A percentile compares a stretch with the other conserved stretches of the same genome.
phyloP scores from a whole-genome alignment of 2,888 invertebrate genomes.

The Polylopha cassiicola region DNA sequence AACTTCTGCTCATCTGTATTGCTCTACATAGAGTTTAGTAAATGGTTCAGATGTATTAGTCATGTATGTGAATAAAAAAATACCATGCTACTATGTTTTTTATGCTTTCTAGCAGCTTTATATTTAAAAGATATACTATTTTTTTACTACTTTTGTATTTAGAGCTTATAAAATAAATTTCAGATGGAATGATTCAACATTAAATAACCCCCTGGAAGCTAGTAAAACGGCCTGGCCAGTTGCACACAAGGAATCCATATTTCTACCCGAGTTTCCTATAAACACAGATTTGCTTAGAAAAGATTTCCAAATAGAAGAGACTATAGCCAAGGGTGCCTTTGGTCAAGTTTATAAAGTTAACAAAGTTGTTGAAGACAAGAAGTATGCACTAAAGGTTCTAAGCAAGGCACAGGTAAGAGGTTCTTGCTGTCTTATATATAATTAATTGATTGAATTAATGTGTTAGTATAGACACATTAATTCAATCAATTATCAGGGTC shows the following conservation, averaged over 20 bases:
- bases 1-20: neutral
- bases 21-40: too few species aligned
- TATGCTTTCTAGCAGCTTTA: neutral
- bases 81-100: too few species aligned
- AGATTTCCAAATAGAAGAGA: conserved; percentile 81
- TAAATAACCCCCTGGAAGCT: conserved; percentile 75
- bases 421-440: conserved; percentile 12
- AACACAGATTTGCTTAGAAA: conserved; percentile 76
- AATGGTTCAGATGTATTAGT: too few species aligned
- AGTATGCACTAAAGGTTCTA: conserved; percentile 91
- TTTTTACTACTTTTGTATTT: too few species aligned
- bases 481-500: too few species aligned
- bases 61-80: too few species aligned
- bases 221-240: conserved; percentile 90
- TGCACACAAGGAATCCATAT: conserved; percentile 87
- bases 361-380: conserved; percentile 78
- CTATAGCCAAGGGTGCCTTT: conserved; percentile 93
- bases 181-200: conserved; percentile 82
- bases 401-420: conserved; percentile 84
- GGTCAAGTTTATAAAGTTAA: conserved; percentile 91
- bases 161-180: conserved; percentile 29
- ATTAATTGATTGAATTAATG: too few species aligned
- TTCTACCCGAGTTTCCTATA: conserved; percentile 92
- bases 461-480: too few species aligned
- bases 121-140: too few species aligned